Evolutionary conservation across 2,113 vertebrate species (phyloP).

Genomic region (Eclectus roratus): DNA sequence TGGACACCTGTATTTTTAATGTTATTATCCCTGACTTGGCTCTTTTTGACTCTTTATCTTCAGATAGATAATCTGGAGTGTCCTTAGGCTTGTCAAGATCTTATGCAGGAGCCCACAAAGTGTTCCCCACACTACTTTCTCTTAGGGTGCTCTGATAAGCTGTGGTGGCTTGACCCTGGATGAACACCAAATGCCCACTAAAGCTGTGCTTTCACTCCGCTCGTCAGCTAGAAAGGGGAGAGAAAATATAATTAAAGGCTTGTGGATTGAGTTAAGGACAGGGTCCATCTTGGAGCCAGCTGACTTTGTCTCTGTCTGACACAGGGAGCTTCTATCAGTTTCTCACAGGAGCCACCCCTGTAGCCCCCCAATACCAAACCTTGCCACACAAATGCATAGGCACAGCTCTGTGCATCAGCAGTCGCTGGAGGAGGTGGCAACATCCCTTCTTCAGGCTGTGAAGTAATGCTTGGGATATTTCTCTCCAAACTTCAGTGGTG

Average conservation of each 20-base stretch:
- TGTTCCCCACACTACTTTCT: background rate
- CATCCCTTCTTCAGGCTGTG: background rate
- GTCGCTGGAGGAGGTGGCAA: background rate
- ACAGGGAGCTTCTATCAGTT: background rate
- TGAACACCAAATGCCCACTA: background rate
- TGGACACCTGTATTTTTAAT: background rate
- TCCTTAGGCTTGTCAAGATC: background rate
- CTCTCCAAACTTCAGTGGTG: background rate
- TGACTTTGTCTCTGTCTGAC: background rate
- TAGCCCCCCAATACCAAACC: background rate
- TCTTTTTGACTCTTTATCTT: background rate
- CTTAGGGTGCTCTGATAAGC: background rate
- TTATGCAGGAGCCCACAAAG: background rate
- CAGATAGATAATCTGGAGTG: too few relatives aligned
- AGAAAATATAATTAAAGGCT: background rate
- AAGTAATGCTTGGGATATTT: background rate
- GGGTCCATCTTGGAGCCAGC: background rate
- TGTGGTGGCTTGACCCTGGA: background rate
- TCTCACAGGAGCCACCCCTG: background rate
- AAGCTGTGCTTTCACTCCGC: background rate
- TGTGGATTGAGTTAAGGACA: rapidly evolving
- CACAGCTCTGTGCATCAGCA: background rate
- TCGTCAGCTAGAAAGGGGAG: background rate
- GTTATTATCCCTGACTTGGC: background rate
- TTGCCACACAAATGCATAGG: background rate